Base-by-base conservation (phyloP, 2,888 invertebrate species). In the Petrolisthes cinctipes region DNA sequence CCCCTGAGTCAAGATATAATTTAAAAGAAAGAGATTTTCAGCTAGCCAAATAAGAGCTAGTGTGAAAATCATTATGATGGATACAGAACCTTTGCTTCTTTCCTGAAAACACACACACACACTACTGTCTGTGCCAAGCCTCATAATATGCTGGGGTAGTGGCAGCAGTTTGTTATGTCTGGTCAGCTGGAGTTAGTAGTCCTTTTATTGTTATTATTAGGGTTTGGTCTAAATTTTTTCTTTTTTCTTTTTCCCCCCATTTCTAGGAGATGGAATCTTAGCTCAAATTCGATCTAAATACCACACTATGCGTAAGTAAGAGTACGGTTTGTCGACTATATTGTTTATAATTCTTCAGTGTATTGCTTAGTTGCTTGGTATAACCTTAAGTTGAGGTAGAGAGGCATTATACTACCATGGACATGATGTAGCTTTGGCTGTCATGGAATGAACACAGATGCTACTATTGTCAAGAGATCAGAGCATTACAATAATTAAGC, bases 221-320 rank as follows among this genome's bases (percentile, higher is more conserved):
- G 81, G 51, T 76, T 66, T 54, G 83, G 88, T 85, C 88, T 88
- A 88, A 88, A 88, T 89, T 86, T 89, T 71, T 73, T 37, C 68
- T 83, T 86, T 89, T 85, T 82, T 89, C 82, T 89, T 84, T 89
- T 87, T 90, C 84, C 88, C 87, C 86, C 89, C 85, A 83, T 82
- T 86, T 89, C 84, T 90, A 90, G 90, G 90, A 83, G 90, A 90
- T 82, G 90, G 90, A 82, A 89, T 90, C 87, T 89, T 90, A 86
- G 89, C 88, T 86, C 89, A 90, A 71, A 89, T 90, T 82, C 89
- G 90, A 85, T 86, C 90, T 88, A 90, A 89, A 88, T 90, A 90
- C 89, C 90, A 90, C 89, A 89, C 79, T 79, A 90, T 90, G 89
- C 90, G 90, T 90, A 90, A 90, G 90, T 90, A 90, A 88, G 71